Base-by-base conservation (phyloP, 2,797 vertebrate genomes). In the Numenius phaeopus region DNA sequence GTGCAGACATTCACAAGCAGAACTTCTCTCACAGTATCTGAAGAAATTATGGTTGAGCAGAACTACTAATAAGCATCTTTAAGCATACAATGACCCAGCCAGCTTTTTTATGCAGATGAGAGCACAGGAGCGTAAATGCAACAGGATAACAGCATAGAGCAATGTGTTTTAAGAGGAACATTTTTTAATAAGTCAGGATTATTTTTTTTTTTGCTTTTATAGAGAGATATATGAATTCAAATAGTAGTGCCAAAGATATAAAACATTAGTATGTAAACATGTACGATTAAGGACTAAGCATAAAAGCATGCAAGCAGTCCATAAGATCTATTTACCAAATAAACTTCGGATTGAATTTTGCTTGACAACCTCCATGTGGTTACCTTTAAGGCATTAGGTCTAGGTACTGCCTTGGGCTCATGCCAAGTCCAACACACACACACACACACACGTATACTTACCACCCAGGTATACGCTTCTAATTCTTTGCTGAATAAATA, bases 401-500 rank as follows among this genome's bases (percentile, higher is more conserved):
- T 39, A 7, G 3, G 39, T 27, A 62, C 5, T 67, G 55, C n/a
- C 50, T 30, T 78, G 81, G 81, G 55, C 27, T 27, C 0, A 4
- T 19, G 84, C 57, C 73, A 89, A 84, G 49, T 20, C 76, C 54
- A 95, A 71, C 58, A 71, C 23, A 52, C 4, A 8, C 12, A 22
- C 34, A 40, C 72, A 46, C 10, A 20, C 71, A 62, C 40, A 50
- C 3, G 1, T 39, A 66, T n/a, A 29, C 42, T 21, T 20, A 52
- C 30, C 2, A 1, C 52, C 21, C 65, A 73, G 65, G 66, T 71
- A 83, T 40, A 52, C 9, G 2, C 34, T 73, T 70, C 70, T 66
- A 55, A 89, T 71, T 71, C 61, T 64, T 87, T 70, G n/a, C 61
- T 71, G 54, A 91, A 73, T 89, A 90, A 92, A 96, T 59, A 73